Evolutionary conservation across 2,888 invertebrate species (phyloP).

Genomic region (Monochamus alternatus): DNA sequence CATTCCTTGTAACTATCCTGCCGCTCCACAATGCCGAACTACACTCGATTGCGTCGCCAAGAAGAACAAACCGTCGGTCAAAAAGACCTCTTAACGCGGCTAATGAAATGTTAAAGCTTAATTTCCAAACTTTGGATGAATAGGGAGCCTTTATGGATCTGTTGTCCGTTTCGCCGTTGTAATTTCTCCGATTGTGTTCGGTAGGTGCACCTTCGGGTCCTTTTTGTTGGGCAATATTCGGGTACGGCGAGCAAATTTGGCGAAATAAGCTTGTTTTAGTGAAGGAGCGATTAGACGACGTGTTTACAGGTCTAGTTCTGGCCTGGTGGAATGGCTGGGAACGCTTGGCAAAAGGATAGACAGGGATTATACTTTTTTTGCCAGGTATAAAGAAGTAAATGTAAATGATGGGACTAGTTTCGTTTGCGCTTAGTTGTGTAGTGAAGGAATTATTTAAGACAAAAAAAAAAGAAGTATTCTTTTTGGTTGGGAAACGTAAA

Average conservation of each 20-base stretch:
- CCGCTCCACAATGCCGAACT: slow-evolving; percentile 42
- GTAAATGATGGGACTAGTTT: neutral
- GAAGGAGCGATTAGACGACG: slow-evolving; percentile 31
- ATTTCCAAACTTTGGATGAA: slow-evolving; percentile 58
- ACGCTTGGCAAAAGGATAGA: neutral
- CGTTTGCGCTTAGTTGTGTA: too few relatives aligned
- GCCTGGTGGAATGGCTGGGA: neutral
- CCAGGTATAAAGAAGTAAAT: neutral
- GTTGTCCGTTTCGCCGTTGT: slow-evolving; percentile 25
- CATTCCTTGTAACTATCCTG: slow-evolving; percentile 40
- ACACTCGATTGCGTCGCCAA: slow-evolving; percentile 51
- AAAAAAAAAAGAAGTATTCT: too few relatives aligned
- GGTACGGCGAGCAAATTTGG: slow-evolving; percentile 50
- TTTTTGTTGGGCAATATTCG: slow-evolving; percentile 46
- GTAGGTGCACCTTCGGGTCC: slow-evolving; percentile 33
- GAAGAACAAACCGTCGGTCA: slow-evolving; percentile 53
- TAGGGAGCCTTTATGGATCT: slow-evolving; percentile 46
- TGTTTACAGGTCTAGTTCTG: neutral
- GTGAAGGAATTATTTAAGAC: too few relatives aligned
- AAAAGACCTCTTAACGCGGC: slow-evolving; percentile 61
- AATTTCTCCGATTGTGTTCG: slow-evolving; percentile 19
- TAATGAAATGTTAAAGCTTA: slow-evolving; percentile 66
- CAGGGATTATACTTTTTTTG: neutral
- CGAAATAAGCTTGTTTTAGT: slow-evolving; percentile 52
- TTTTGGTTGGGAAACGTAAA: too few relatives aligned